Conservation (phyloP, 1,140 invertebrate genomes). For the Drosophila obscura region DNA sequence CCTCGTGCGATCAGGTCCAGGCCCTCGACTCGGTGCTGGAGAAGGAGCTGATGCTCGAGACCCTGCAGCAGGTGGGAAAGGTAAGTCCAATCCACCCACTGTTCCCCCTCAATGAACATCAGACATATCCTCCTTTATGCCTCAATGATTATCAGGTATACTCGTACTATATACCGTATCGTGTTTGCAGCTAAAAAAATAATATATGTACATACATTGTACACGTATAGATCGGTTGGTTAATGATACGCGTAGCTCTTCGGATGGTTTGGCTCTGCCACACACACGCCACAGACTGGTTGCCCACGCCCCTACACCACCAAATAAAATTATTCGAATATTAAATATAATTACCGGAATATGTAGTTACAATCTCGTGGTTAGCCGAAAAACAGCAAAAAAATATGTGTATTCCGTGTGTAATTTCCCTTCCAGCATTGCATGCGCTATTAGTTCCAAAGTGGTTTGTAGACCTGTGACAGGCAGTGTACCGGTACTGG, state of each 20-base stretch:
- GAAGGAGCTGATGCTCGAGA: constrained; percentile 87
- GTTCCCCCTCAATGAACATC: constrained; percentile 38
- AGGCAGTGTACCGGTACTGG: constrained; percentile 11
- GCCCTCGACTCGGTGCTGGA: constrained; percentile 87
- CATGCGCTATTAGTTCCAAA: constrained; percentile 67
- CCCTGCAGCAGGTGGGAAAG: constrained; percentile 86
- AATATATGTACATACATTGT: constrained; percentile 6
- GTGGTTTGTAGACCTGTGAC: constrained; percentile 16
- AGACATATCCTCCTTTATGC: constrained; percentile 25
- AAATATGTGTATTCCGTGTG: constrained; percentile 13
- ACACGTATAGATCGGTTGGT: constrained; percentile 35
- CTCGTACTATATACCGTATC: constrained; percentile 43
- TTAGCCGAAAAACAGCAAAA: constrained; percentile 17
- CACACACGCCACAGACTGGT: constrained; percentile 56
- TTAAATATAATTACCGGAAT: constrained; percentile 81
- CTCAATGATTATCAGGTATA: constrained; percentile 45
- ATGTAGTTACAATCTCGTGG: constrained; percentile 53
- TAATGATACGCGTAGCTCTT: constrained; percentile 45
- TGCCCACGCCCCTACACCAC: constrained; percentile 13
- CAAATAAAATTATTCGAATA: constrained; percentile 55
- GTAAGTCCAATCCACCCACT: constrained; percentile 60
- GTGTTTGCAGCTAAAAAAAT: constrained; percentile 44
- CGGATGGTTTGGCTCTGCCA: constrained; percentile 56
- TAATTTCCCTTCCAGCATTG: constrained; percentile 40
- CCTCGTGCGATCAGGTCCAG: constrained; percentile 88